Base-by-base conservation (phyloP, 2,113 vertebrate genomes). In the Gavialis gangeticus region DNA sequence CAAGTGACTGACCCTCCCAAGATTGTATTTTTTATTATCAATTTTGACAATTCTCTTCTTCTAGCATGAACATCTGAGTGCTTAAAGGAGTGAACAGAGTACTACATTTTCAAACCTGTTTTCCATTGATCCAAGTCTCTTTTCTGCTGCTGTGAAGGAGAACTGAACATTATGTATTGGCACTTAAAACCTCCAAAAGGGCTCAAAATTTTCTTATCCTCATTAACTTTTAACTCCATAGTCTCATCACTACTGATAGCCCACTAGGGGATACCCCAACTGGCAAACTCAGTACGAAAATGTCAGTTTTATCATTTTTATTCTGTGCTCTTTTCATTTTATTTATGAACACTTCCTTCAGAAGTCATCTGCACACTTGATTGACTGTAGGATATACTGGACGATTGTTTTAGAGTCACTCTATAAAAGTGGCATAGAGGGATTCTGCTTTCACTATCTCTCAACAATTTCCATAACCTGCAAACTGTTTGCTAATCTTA, bases 281-380 rank as follows among this genome's bases (percentile, higher is more conserved):
- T 79, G 57, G n/a, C 34, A 94, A 88, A 28, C 90, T 96, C 75
- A 93, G 60, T 67, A 16, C 88, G 75, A 77, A 91, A 73, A 59
- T 63, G 4, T 78, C 73, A 93, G 15, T 87, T 97, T 92, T 79
- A 89, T 93, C 2, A 55, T 95, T 96, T 96, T 97, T 96, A 62
- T 92, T 94, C 91, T 91, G 76, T 95, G 88, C 73, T 88, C 27
- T n/a, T 37, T 28, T 78, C 25, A 62, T 92, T 91, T 94, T 91
- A 92, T 94, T 97, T 96, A 96, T 94, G 75, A 96, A 96, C 81
- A 93, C 58, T 34, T 96, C 89, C 75, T 77, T 88, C 46, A 93
- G 91, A 94, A 92, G 25, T 84, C 3, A 3, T 87, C 94, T 84
- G 87, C 63, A 94, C 90, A 90, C 92, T 22, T 22, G 78, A 82